A percentile compares a stretch with the other conserved stretches of the same genome.
phyloP scores from a whole-genome alignment of 2,888 invertebrate genomes.

The Prenolepis imparis region DNA sequence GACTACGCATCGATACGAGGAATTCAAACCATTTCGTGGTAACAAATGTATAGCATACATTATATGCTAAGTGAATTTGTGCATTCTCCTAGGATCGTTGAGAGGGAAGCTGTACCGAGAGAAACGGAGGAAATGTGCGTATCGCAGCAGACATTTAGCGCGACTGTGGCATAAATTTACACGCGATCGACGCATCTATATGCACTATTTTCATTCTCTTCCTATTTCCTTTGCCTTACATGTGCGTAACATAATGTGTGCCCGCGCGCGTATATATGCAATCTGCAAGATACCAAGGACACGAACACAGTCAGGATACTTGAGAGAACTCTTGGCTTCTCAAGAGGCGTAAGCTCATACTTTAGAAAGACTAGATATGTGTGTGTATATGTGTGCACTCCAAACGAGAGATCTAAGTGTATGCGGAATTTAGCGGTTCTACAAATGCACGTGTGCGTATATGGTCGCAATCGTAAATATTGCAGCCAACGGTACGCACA shows the following conservation, averaged over 20 bases:
- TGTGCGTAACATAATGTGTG: conserved; percentile 33
- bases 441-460: conserved; percentile 15
- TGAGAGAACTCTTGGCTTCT: conserved; percentile 5
- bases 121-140: conserved; percentile 73
- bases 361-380: conserved; percentile 9
- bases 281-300: conserved; percentile 21
- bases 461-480: conserved; percentile 31
- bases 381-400: not conserved
- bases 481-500: conserved; percentile 8
- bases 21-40: conserved; percentile 19
- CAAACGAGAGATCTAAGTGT: conserved; percentile 13
- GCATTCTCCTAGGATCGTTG: conserved; percentile 23
- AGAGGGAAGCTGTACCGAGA: not conserved
- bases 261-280: conserved; percentile 3
- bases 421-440: conserved; percentile 7
- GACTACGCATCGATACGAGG: conserved; percentile 2
- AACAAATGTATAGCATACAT: conserved; percentile 15
- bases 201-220: conserved; percentile 55
- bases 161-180: conserved; percentile 81
- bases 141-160: conserved; percentile 78
- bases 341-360: conserved; percentile 24
- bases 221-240: conserved; percentile 42
- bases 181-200: conserved; percentile 74
- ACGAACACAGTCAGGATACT: not conserved
- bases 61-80: conserved; percentile 38